phyloP scores from a whole-genome alignment of 1,140 invertebrate genomes.

The Hylyphantes graminicola region DNA sequence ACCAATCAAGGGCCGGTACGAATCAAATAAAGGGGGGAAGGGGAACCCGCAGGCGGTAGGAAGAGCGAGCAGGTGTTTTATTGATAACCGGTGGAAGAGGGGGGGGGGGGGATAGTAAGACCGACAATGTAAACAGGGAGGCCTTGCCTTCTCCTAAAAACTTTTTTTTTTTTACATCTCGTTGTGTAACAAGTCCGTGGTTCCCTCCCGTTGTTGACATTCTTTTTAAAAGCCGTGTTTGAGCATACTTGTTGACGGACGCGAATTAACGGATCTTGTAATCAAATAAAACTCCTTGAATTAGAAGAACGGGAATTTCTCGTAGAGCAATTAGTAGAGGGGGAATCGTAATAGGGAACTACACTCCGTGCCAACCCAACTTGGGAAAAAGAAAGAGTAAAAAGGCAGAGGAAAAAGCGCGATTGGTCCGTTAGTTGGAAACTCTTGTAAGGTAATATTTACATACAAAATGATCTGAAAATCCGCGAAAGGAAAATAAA shows the following conservation, averaged over 20 bases:
- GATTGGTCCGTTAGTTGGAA: too few relatives aligned
- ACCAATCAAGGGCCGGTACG: slow-evolving; percentile 34
- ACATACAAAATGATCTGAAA: too few relatives aligned
- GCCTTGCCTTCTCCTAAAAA: slow-evolving; percentile 45
- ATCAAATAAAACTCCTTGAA: not conserved
- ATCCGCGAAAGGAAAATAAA: too few relatives aligned
- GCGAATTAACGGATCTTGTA: slow-evolving; percentile 53
- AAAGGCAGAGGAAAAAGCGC: too few relatives aligned
- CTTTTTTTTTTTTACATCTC: slow-evolving; percentile 37
- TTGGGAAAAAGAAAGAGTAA: too few relatives aligned
- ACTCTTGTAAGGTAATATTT: too few relatives aligned
- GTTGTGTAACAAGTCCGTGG: slow-evolving; percentile 52
- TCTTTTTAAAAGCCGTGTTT: slow-evolving; percentile 56
- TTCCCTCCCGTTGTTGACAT: slow-evolving; percentile 43
- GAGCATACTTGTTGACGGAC: slow-evolving; percentile 56
- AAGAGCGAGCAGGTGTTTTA: slow-evolving; percentile 56
- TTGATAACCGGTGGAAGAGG: slow-evolving; percentile 38
- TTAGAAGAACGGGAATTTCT: too few relatives aligned
- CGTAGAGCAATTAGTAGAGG: too few relatives aligned
- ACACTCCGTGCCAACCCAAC: too few relatives aligned
- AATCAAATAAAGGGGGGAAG: not conserved
- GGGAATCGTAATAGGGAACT: too few relatives aligned
- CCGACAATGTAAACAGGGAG: slow-evolving; percentile 60
- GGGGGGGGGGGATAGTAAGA: slow-evolving; percentile 14
- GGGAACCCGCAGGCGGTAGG: slow-evolving; percentile 27